Evolutionary conservation across 2,888 invertebrate species (phyloP), one percentile per base, ranked within the genome.

Genomic region (Lycophotia porphyrea): DNA sequence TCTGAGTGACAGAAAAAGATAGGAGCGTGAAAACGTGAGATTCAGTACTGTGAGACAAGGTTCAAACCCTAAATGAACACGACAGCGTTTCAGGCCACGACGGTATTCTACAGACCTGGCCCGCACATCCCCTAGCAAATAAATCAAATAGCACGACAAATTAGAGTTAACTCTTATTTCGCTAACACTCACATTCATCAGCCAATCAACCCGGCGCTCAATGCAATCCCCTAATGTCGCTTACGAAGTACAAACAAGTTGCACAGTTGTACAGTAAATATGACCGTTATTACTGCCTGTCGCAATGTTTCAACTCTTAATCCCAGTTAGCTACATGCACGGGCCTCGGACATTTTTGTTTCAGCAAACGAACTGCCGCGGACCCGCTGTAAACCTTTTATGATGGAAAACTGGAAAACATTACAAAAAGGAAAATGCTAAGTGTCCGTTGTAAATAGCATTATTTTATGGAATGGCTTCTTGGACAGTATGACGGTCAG

Each of bases 241-340:
- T 74, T 36, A 71, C 36, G 64, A 52, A 64, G 27, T 58, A 76
- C 76, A 86, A 34, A 82, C 66, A 76, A 79, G 65, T 74, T 71
- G 73, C 74, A 74, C 82, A 66, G 65, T 82, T 64, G 78, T 69
- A 71, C 83, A 75, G 76, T 85, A 86, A 86, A 87, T 84, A 85
- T 81, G 73, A 68, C 77, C 55, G 78, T 76, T 84, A 87, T 85
- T 87, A 80, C 78, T 18, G 60, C 60, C 58, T 69, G 71, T 78
- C 81, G 80, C 87, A 84, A 88, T 88, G 87, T 88, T 88, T 91
- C 91, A 90, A 85, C 85, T 84, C 76, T 80, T 90, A 91, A 89
- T 89, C 89, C 89, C 82, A 79, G 72, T 78, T 87, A 84, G 85
- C 84, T 84, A 76, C 84, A 81, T 82, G 86, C 85, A 84, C 78